Evolutionary conservation across 2,797 vertebrate species (phyloP).

Genomic region (Erethizon dorsatum): DNA sequence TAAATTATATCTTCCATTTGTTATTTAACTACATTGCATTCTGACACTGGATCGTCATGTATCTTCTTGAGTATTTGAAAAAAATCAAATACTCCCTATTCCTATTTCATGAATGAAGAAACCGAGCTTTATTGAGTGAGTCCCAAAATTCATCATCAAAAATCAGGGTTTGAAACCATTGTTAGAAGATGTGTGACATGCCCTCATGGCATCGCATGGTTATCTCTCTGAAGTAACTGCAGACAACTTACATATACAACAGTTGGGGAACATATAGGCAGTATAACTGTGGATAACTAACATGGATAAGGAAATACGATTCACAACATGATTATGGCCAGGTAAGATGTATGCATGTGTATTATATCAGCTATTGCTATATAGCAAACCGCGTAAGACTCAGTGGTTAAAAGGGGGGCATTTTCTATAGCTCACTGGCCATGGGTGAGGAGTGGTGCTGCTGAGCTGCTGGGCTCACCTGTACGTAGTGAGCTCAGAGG

Average conservation of each 20-base stretch:
- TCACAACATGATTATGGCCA: neutral
- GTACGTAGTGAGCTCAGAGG: neutral
- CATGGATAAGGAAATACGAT: neutral
- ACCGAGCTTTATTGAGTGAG: neutral
- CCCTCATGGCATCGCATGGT: neutral
- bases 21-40: neutral
- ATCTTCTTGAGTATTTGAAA: neutral
- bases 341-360: neutral
- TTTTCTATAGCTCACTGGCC: neutral
- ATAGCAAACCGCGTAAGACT: neutral
- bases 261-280: neutral
- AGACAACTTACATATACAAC: neutral
- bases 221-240: neutral
- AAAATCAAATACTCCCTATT: neutral
- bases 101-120: neutral
- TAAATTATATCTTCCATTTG: neutral
- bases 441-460: neutral
- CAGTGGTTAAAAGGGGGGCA: neutral
- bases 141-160: neutral
- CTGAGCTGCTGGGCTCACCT: neutral
- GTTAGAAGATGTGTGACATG: neutral
- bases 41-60: neutral
- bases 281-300: neutral
- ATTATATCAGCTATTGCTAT: neutral
- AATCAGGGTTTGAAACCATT: neutral